Evolutionary conservation across 35 echinoderm and acorn worm genomes (phyloP).

Genomic region (Apostichopus japonicus): DNA sequence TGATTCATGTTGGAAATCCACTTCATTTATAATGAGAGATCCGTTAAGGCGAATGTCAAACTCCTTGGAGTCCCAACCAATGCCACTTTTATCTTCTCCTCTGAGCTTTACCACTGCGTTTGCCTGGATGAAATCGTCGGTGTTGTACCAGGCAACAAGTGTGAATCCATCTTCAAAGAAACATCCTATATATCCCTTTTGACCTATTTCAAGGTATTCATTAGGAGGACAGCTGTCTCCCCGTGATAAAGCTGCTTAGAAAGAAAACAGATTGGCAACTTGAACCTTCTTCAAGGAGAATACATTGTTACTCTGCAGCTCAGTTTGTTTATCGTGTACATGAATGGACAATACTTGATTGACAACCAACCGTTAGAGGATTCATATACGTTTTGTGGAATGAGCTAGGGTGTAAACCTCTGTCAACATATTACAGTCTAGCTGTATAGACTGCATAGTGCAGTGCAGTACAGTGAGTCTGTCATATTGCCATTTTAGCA

Average conservation of each 20-base stretch:
- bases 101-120: background rate
- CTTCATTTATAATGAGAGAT: conserved; percentile 22
- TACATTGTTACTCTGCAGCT: no score
- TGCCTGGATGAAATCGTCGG: background rate
- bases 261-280: background rate
- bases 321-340: no score
- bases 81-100: background rate
- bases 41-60: conserved; percentile 17
- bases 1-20: background rate
- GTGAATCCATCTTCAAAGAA: background rate
- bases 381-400: no score
- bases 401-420: no score
- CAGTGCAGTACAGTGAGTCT: no score
- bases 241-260: background rate
- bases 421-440: no score
- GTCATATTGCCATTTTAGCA: no score
- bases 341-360: no score
- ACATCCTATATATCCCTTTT: background rate
- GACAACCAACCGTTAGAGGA: no score
- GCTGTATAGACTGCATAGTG: no score
- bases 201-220: background rate
- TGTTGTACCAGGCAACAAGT: background rate
- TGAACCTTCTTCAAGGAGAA: no score
- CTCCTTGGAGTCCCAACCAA: background rate
- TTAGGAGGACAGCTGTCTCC: background rate